These are phyloP conservation scores for Chionoecetes opilio DNA, from an alignment of 1,140 invertebrate genomes.

Conservation along the genomic window DNA sequence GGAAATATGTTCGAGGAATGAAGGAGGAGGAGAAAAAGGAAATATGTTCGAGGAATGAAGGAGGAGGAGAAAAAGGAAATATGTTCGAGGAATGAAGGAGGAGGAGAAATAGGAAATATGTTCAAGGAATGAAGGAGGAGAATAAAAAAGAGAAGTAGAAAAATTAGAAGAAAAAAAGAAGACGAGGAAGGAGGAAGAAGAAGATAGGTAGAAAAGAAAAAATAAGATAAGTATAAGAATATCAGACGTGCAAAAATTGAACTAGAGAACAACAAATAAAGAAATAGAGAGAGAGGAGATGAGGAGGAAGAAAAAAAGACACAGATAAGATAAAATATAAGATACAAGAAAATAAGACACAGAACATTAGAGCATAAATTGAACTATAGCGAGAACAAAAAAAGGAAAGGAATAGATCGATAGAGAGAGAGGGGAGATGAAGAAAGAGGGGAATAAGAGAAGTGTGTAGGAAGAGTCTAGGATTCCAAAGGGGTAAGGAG, in stretches of 20 bases:
- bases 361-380: neutral
- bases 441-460: neutral
- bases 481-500: neutral
- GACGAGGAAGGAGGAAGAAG: too few species aligned
- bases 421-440: neutral
- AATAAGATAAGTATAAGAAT: too few species aligned
- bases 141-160: too few species aligned
- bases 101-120: too few species aligned
- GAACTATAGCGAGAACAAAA: neutral
- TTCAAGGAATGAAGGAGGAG: too few species aligned
- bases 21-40: neutral
- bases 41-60: too few species aligned
- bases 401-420: neutral
- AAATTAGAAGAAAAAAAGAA: too few species aligned
- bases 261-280: too few species aligned
- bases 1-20: neutral
- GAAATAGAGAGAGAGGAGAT: neutral
- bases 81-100: too few species aligned
- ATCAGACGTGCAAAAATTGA: too few species aligned
- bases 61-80: too few species aligned
- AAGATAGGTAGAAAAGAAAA: too few species aligned
- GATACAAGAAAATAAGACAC: neutral
- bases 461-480: constrained; percentile 11
- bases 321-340: neutral
- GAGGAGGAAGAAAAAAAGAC: neutral